phyloP scores from a whole-genome alignment of 2,888 invertebrate genomes.

The Cyrtodaria siliqua region DNA sequence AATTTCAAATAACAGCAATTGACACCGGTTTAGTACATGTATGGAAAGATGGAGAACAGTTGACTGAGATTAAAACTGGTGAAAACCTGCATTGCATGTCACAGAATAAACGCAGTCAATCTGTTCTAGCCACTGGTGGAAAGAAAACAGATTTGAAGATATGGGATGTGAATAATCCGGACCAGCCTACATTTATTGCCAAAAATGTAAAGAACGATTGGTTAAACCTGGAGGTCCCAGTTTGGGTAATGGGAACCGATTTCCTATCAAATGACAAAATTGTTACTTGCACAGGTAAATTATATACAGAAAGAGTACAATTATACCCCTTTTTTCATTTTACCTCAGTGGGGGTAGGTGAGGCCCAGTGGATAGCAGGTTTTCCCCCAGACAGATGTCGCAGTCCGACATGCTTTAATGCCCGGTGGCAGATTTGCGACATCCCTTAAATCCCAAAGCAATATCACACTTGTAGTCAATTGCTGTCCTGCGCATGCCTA shows the following conservation, averaged over 20 bases:
- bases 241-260: constrained; percentile 94
- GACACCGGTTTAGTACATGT: constrained; percentile 84
- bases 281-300: constrained; percentile 89
- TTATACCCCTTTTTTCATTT: no score
- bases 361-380: no score
- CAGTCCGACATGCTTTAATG: no score
- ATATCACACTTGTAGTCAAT: no score
- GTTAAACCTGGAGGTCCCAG: constrained; percentile 91
- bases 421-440: no score
- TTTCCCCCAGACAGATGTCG: no score
- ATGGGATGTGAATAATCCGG: constrained; percentile 89
- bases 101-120: constrained; percentile 88
- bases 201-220: constrained; percentile 92
- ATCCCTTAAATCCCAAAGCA: no score
- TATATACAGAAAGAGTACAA: no score
- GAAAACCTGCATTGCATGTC: constrained; percentile 89
- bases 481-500: no score
- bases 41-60: constrained; percentile 72
- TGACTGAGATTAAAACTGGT: constrained; percentile 87
- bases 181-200: constrained; percentile 87
- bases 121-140: constrained; percentile 94
- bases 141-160: constrained; percentile 95
- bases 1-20: constrained; percentile 80
- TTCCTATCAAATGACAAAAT: constrained; percentile 90
- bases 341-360: no score